These are phyloP conservation scores for Psephotus haematonotus DNA, from an alignment of 2,113 vertebrate species.

Conservation along the genomic window DNA sequence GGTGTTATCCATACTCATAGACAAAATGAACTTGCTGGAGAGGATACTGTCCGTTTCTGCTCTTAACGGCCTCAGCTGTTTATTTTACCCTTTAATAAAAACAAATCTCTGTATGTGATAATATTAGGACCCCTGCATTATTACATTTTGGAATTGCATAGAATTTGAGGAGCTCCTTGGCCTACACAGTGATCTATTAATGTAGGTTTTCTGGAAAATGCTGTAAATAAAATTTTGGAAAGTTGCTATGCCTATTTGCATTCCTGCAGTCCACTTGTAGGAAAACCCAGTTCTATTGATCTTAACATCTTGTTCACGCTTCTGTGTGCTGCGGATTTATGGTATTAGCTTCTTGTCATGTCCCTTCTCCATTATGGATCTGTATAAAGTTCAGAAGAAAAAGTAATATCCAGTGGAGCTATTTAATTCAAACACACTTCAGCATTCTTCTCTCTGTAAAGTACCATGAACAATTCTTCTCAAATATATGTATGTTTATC, in stretches of 20 bases:
- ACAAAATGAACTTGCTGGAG: slow-evolving; percentile 5
- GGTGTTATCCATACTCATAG: slow-evolving; percentile 32
- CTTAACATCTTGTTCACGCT: not conserved
- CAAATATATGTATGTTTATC: not conserved
- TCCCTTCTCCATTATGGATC: not conserved
- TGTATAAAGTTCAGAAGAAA: not conserved
- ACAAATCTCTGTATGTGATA: not conserved
- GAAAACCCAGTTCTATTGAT: not conserved
- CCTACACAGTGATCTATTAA: not conserved
- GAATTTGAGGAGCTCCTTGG: not conserved
- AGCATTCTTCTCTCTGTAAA: not conserved
- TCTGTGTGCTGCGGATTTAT: not conserved
- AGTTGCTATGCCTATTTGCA: not conserved
- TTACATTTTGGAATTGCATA: not conserved
- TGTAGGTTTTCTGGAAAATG: not conserved
- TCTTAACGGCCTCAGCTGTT: slow-evolving; percentile 4
- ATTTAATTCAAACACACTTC: not conserved
- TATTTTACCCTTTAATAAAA: slow-evolving; percentile 3
- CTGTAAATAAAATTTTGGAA: not conserved
- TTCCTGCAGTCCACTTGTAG: not conserved
- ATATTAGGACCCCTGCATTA: not conserved
- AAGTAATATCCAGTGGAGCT: not conserved
- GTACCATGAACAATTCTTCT: not conserved
- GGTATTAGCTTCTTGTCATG: not conserved
- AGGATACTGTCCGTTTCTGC: not conserved